These are phyloP conservation scores for Pterocles burchelli DNA, from an alignment of 2,113 vertebrate genomes.

Conservation along the genomic window DNA sequence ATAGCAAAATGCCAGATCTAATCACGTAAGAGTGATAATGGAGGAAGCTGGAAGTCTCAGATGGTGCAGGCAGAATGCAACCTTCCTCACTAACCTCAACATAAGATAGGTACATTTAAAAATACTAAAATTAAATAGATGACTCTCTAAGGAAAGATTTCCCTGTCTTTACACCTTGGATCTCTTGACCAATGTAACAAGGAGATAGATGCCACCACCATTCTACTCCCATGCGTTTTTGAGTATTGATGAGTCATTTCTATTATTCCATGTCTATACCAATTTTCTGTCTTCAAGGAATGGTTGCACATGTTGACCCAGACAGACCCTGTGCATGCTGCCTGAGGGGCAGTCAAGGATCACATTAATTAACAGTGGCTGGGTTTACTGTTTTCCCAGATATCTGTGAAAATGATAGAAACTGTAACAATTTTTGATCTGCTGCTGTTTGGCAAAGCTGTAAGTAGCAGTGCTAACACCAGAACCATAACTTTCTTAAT, in stretches of 20 bases:
- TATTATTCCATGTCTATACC: neutral
- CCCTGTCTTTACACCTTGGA: neutral
- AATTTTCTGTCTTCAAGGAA: neutral
- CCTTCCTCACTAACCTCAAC: neutral
- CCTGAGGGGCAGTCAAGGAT: neutral
- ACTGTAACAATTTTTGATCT: neutral
- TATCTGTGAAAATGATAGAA: neutral
- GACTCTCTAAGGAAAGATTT: neutral
- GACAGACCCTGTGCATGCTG: accelerated
- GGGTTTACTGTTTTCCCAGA: neutral
- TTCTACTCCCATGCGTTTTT: neutral
- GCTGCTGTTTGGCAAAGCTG: neutral
- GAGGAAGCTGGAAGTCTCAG: neutral
- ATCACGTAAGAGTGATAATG: neutral
- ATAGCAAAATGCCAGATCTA: neutral
- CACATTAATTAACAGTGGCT: neutral
- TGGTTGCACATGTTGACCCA: neutral
- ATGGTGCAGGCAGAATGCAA: neutral
- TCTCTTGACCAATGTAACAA: neutral
- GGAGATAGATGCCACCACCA: neutral
- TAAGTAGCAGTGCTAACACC: neutral
- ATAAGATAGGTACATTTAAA: neutral
- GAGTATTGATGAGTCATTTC: neutral
- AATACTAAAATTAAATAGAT: neutral
- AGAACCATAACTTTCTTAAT: neutral